Evolutionary conservation across 2,797 vertebrate genomes (phyloP).

Genomic region (Picus viridis): DNA sequence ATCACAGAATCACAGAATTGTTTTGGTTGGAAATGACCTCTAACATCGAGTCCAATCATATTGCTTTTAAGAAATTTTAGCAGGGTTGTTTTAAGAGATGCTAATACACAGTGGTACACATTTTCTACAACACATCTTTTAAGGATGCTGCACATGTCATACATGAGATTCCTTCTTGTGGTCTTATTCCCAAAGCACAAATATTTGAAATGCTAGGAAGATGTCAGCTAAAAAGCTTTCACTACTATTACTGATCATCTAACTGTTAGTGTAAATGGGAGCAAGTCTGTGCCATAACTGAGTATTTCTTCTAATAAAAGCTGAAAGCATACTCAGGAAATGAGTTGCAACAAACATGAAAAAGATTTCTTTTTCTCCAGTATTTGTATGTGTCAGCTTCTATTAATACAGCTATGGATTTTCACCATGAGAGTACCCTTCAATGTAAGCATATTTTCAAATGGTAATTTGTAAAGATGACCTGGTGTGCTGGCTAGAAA

Average conservation of each 20-base stretch:
- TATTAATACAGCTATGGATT: background rate
- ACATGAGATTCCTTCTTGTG: background rate
- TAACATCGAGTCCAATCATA: too few relatives aligned
- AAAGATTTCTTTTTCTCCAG: background rate
- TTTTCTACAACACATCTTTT: background rate
- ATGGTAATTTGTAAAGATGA: background rate
- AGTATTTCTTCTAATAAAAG: conserved; percentile 37
- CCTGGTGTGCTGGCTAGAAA: background rate
- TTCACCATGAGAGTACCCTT: background rate
- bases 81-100: background rate
- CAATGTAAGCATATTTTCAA: background rate
- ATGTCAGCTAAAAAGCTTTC: background rate
- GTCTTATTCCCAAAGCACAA: conserved; percentile 12
- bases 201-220: conserved; percentile 26
- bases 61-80: background rate
- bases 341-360: background rate
- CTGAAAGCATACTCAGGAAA: conserved; percentile 31
- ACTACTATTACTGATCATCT: background rate
- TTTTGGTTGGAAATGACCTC: too few relatives aligned
- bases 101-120: background rate
- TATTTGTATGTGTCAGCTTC: background rate
- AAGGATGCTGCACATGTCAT: background rate
- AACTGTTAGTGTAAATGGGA: background rate
- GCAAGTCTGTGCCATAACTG: background rate
- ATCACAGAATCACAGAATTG: too few relatives aligned